These are phyloP conservation scores for Drosophila santomea DNA, from an alignment of 1,140 invertebrate species.

Conservation along the genomic window DNA sequence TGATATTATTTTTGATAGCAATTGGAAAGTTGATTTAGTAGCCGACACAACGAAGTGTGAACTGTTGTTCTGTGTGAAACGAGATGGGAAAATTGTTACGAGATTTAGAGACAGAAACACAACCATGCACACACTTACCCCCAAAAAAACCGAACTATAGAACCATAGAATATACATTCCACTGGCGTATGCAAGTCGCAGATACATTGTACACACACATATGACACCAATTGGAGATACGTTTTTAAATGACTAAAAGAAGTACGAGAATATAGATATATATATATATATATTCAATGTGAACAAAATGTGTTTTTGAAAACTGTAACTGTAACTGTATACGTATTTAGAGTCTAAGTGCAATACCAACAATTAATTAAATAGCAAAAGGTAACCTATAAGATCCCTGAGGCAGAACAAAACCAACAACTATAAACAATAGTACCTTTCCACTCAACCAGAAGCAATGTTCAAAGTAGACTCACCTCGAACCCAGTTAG, in stretches of 20 bases:
- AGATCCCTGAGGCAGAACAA: conserved; percentile 50
- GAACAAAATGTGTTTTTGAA: conserved; percentile 61
- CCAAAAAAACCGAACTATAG: conserved; percentile 13
- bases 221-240: conserved; percentile 20
- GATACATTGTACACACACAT: conserved; percentile 35
- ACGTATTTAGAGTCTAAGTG: conserved; percentile 81
- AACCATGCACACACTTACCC: conserved; percentile 10
- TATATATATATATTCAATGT: conserved; percentile 54
- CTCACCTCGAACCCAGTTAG: conserved; percentile 20
- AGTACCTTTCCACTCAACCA: conserved; percentile 71
- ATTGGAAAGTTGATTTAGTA: conserved; percentile 24
- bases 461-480: conserved; percentile 34
- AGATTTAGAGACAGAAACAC: conserved; percentile 32
- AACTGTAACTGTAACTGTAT: conserved; percentile 73
- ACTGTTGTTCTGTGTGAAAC: conserved; percentile 69
- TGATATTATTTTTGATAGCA: conserved; percentile 65
- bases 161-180: conserved; percentile 36
- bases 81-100: conserved; percentile 59
- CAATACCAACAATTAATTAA: conserved; percentile 64
- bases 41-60: conserved; percentile 32
- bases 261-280: conserved; percentile 39
- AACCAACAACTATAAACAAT: conserved; percentile 66
- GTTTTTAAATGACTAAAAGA: conserved; percentile 36
- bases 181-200: conserved; percentile 34
- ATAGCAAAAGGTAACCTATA: conserved; percentile 54